Evolutionary conservation across 2,797 vertebrate genomes (phyloP).

Genomic region (Diceros bicornis): DNA sequence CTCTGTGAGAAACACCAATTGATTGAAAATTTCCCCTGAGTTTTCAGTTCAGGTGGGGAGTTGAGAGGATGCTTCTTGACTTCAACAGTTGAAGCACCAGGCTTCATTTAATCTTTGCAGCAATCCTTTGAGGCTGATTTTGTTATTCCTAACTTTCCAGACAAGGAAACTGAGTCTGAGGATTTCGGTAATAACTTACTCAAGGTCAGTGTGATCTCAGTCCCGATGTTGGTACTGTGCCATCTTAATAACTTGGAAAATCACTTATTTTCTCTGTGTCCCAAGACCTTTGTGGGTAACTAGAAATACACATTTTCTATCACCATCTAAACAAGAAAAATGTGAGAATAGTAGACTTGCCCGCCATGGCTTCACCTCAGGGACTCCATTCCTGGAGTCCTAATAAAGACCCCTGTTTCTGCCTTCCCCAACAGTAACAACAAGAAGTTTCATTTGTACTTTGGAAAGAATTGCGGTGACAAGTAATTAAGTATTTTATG

Average conservation of each 20-base stretch:
- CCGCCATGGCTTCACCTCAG: neutral
- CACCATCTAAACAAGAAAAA: conserved; percentile 3
- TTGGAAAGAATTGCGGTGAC: neutral
- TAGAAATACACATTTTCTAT: conserved; percentile 21
- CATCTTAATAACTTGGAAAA: neutral
- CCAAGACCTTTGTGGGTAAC: neutral
- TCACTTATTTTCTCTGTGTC: neutral
- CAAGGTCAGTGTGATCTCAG: conserved; percentile 10
- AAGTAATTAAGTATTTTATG: conserved; percentile 61
- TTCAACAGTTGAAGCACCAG: neutral
- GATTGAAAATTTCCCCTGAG: neutral
- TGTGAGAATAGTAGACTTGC: neutral
- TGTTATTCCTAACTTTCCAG: conserved; percentile 30
- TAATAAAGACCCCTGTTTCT: neutral
- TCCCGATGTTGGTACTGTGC: neutral
- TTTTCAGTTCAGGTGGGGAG: neutral
- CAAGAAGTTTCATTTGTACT: neutral
- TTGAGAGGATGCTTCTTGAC: neutral
- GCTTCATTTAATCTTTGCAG: neutral
- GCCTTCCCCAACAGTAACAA: conserved; percentile 22
- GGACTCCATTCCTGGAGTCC: neutral
- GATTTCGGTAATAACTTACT: conserved; percentile 40
- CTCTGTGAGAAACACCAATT: neutral
- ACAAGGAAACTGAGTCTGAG: conserved; percentile 7
- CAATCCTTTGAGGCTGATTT: neutral